Percentiles rank a stretch among this genome's conserved stretches.
Conservation (phyloP, 2,797 vertebrate species). For the Catostomus latipinnis region DNA sequence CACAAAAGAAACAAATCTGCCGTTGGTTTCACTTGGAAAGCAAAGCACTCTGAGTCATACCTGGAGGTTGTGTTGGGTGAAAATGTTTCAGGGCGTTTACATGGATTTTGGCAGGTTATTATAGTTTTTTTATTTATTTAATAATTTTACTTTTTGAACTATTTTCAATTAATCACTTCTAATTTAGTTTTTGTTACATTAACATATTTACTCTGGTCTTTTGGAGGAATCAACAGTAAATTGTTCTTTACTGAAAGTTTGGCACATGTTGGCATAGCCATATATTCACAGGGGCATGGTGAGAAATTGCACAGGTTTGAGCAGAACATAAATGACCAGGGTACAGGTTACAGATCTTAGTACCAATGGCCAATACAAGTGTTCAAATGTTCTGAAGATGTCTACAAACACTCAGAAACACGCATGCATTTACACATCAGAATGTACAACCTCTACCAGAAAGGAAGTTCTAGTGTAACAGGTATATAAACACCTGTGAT, state of each 20-base stretch:
- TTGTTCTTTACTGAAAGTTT: conserved; percentile 10
- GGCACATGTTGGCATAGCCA: conserved; percentile 33
- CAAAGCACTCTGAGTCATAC: background rate
- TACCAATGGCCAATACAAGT: conserved; percentile 27
- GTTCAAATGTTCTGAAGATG: conserved; percentile 27
- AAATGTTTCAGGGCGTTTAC: conserved; percentile 35
- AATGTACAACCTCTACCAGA: background rate
- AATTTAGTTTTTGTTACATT: too few relatives aligned
- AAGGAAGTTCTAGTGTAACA: background rate
- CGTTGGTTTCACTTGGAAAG: background rate
- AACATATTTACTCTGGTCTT: background rate
- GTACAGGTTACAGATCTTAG: conserved; percentile 23
- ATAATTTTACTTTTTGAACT: too few relatives aligned
- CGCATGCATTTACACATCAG: background rate
- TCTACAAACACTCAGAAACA: background rate
- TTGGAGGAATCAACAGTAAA: background rate
- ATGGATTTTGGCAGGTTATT: too few relatives aligned
- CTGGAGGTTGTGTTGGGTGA: conserved; percentile 5
- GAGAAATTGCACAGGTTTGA: conserved; percentile 28
- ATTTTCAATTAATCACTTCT: too few relatives aligned
- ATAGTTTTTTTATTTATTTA: too few relatives aligned
- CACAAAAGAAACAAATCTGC: background rate
- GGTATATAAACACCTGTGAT: background rate
- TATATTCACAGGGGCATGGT: conserved; percentile 18
- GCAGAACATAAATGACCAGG: conserved; percentile 25